A percentile compares a stretch with the other conserved stretches of the same genome.
Conservation (phyloP, 1,140 invertebrate genomes). For the Cyclina sinensis region DNA sequence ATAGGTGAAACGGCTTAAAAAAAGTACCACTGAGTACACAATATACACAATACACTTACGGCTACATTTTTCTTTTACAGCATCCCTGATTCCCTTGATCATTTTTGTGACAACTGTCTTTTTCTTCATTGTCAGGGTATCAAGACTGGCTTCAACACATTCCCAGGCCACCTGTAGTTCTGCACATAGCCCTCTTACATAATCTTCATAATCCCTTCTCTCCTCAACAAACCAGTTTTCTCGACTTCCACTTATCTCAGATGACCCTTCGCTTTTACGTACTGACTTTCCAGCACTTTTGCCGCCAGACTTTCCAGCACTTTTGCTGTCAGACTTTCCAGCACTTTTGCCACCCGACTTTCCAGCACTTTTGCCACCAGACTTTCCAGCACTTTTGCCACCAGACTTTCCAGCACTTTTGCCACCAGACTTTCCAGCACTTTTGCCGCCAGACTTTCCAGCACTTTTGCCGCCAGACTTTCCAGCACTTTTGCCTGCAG, state of each 20-base stretch:
- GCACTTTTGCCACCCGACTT: no score
- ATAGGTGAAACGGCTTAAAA: no score
- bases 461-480: not conserved
- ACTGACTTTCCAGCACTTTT: not conserved
- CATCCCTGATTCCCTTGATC: not conserved
- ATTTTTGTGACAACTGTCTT: conserved; percentile 6
- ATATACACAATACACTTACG: conserved; percentile 47
- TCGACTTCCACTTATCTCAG: not conserved
- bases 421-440: not conserved
- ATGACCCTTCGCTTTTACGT: not conserved
- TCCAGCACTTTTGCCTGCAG: not conserved
- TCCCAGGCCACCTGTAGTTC: conserved; percentile 26
- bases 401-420: no score
- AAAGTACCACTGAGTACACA: no score
- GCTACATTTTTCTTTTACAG: conserved; percentile 39
- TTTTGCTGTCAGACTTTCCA: not conserved
- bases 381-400: not conserved
- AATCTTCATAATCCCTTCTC: not conserved
- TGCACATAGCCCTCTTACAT: not conserved
- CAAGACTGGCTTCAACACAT: conserved; percentile 53
- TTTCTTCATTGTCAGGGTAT: not conserved
- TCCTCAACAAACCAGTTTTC: not conserved
- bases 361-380: no score
- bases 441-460: not conserved
- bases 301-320: not conserved